A percentile compares a stretch with the other conserved stretches of the same genome.
Evolutionary conservation across 1,140 invertebrate genomes (phyloP).

Genomic region (Polyergus mexicanus): DNA sequence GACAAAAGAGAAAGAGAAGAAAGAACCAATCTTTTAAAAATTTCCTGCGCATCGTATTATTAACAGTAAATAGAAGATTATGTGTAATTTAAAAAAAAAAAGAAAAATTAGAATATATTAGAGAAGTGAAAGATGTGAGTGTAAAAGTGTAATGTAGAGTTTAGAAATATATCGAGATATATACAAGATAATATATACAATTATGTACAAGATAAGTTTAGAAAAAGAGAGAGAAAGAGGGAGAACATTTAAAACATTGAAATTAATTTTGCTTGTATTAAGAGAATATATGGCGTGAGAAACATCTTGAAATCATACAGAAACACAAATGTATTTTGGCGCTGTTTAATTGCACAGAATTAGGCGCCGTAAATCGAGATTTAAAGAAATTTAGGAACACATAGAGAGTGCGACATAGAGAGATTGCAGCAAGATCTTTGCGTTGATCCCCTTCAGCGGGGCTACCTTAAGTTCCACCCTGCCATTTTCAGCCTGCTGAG

Average conservation of each 20-base stretch:
- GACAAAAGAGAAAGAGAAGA: background rate
- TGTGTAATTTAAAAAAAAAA: constrained; percentile 23
- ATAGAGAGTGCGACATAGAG: constrained; percentile 41
- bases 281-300: background rate
- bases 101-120: constrained; percentile 25
- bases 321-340: constrained; percentile 4
- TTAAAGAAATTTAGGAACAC: constrained; percentile 35
- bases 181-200: constrained; percentile 2
- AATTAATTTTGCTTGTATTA: constrained; percentile 47
- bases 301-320: background rate
- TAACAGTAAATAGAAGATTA: constrained; percentile 12
- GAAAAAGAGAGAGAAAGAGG: background rate
- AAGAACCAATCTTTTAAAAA: background rate
- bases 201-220: constrained; percentile 27
- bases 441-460: constrained; percentile 69
- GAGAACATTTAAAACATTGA: background rate
- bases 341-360: constrained; percentile 24
- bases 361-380: constrained; percentile 28
- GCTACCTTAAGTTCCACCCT: constrained; percentile 83
- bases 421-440: constrained; percentile 37
- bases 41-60: background rate
- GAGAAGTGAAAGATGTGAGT: background rate
- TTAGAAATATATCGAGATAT: background rate
- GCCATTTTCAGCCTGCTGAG: constrained; percentile 85
- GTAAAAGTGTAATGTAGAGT: background rate